Base-by-base conservation (phyloP, 2,888 invertebrate species). In the Thysanoteuthis rhombus region DNA sequence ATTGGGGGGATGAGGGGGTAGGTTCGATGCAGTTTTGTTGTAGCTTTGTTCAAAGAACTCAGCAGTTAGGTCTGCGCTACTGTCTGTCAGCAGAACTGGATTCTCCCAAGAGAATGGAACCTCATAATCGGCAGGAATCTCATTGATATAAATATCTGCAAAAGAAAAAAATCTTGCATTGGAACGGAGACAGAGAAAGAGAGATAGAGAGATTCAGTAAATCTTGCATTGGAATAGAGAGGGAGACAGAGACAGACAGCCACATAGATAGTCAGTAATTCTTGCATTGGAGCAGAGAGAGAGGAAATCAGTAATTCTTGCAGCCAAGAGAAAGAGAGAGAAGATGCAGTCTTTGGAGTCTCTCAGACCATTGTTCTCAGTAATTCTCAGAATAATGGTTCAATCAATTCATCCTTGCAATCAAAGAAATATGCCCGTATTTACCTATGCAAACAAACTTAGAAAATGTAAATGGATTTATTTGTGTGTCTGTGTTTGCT, bases 91-190 rank as follows among this genome's bases (percentile, higher is more conserved):
- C 75, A 75, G 75, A 75, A 75, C n/a, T 92, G 42, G 45, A n/a
- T 92, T 45, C 6, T 40, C 40, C 40, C 40, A 92, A 92, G 92
- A 92, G 92, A 45, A 92, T 40, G 92, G 92, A 19, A 45, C 40
- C 42, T 92, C 12, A 1, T 92, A 92, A n/a, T 92, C 92, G 5
- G 22, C 40, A 19, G 92, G 92, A 4, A 92, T 40, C 45, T 92
- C 42, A 45, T 92, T 92, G 40, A 45, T 92, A 45, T 92, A 92
- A 40, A 92, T 92, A 92, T 92, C 92, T 92, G 45, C 25, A 19
- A 40, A n/a, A 45, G n/a, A 92, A 92, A 40, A 92, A 92, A 92
- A 36, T 75, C 75, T 75, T 28, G 42, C n/a, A 45, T 32, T 16
- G 36, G 40, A 42, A 45, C 39, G 3, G n/a, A 32, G 16, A 45